Evolutionary conservation across 1,140 invertebrate genomes (phyloP), one percentile per base, ranked within the genome.

Genomic region (Ptiloglossa arizonensis): DNA sequence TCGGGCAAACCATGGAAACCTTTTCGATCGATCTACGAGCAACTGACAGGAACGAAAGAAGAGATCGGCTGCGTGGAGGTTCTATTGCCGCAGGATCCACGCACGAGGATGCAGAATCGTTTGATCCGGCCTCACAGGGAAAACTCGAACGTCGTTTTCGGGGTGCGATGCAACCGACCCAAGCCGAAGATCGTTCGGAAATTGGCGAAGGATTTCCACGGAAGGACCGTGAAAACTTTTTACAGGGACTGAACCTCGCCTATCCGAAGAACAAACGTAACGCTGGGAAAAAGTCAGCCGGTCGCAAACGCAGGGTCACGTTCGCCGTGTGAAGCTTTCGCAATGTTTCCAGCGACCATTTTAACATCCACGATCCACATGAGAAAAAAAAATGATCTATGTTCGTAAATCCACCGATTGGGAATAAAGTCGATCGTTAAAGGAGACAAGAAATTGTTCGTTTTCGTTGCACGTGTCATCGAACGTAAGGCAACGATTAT

Each of bases 91-190:
- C 81, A 81, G 50, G 62, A 79, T n/a, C 41, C 50, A 57, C 80
- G 17, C 52, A 48, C 48, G 57, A 83, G 48, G 38, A 32, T 41
- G 32, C 57, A 24, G 27, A 44, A 3, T 4, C 52, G 67, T 29
- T 69, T 35, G 60, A 80, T 8, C 22, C 60, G 32, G 13, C 3
- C n/a, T n/a, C 48, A 67, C 24, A 15, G 15, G 50, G 54, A 62
- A 9, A 27, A 68, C 15, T 46, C 59, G 44, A 57, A 22, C 46
- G 32, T 48, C 44, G 44, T 59, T 9, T 85, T 63, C 79, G 82
- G 82, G 32, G 82, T 85, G 41, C 50, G 50, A 11, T 83, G 82
- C 82, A 54, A 68, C 46, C 38, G 82, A 22, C 82, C 81, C 13
- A 60, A 50, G 22, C 83, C 82, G 19, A 80, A 11, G 13, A 69